phyloP scores from a whole-genome alignment of 2,113 vertebrate species.

The Callopanchax toddi region DNA sequence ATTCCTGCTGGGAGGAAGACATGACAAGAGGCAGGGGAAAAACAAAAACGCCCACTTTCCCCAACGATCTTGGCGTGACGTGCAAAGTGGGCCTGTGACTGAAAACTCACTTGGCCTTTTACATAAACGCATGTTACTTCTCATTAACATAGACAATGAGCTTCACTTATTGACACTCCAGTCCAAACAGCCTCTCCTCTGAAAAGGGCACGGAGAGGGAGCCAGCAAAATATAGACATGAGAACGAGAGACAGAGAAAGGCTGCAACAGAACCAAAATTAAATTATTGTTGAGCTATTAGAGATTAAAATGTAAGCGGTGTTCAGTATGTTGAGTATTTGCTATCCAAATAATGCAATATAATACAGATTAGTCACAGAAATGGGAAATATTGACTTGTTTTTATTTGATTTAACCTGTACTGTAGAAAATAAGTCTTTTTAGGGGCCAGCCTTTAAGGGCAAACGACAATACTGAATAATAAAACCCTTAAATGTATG shows the following conservation, averaged over 20 bases:
- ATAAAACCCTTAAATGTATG: no score
- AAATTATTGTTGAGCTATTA: slow-evolving; percentile 27
- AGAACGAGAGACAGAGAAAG: slow-evolving; percentile 15
- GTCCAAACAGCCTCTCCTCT: slow-evolving; percentile 69
- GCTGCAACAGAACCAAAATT: slow-evolving; percentile 40
- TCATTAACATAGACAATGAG: slow-evolving; percentile 79
- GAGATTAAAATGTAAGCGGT: slow-evolving; percentile 53
- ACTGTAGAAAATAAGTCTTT: not conserved
- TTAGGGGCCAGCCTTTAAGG: no score
- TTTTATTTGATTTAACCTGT: not conserved
- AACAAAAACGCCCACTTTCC: slow-evolving; percentile 61
- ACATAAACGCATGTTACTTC: slow-evolving; percentile 61
- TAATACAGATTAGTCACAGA: not conserved
- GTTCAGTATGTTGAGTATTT: slow-evolving; percentile 5
- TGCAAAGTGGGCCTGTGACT: slow-evolving; percentile 47
- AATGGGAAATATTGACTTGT: slow-evolving; percentile 5
- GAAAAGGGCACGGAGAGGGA: slow-evolving; percentile 65
- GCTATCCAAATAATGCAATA: slow-evolving; percentile 12
- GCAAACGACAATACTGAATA: no score
- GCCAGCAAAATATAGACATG: slow-evolving; percentile 22
- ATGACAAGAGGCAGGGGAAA: slow-evolving; percentile 39
- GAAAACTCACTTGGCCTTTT: slow-evolving; percentile 74
- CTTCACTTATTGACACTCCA: slow-evolving; percentile 74
- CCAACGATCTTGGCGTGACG: slow-evolving; percentile 38
- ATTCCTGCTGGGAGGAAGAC: slow-evolving; percentile 26